Evolutionary conservation across 1,140 invertebrate genomes (phyloP).

Genomic region (Drosophila nikananu): DNA sequence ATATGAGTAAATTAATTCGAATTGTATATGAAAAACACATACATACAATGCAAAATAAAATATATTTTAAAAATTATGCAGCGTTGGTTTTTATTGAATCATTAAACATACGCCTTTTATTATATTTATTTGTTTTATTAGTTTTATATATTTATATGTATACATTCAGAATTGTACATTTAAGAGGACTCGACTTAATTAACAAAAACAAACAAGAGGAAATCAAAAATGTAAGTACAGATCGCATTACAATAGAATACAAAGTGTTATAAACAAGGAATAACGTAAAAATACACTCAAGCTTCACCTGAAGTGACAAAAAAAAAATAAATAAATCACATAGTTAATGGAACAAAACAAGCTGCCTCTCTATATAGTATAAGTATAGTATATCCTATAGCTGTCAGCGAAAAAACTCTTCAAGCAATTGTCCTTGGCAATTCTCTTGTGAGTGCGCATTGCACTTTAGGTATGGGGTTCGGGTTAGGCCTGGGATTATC

Average conservation of each 20-base stretch:
- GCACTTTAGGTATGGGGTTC: conserved; percentile 31
- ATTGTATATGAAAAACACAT: conserved; percentile 68
- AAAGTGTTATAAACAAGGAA: conserved; percentile 16
- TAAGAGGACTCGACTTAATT: conserved; percentile 27
- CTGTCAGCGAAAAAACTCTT: conserved; percentile 42
- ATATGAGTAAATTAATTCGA: conserved; percentile 53
- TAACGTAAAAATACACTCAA: conserved; percentile 4
- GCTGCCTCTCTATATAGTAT: conserved; percentile 3
- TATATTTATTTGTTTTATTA: conserved; percentile 21
- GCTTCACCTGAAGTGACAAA: neutral
- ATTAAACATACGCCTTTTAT: neutral
- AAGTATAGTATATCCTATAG: conserved; percentile 2
- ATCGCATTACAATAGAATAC: conserved; percentile 28
- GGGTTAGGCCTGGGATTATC: conserved; percentile 23
- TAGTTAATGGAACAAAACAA: conserved; percentile 14
- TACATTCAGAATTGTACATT: conserved; percentile 53
- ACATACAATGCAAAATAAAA: conserved; percentile 70
- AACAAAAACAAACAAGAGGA: conserved; percentile 35
- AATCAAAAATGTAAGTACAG: conserved; percentile 53
- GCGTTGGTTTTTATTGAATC: neutral
- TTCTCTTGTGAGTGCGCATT: conserved; percentile 37
- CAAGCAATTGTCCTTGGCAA: conserved; percentile 65
- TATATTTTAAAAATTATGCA: conserved; percentile 76
- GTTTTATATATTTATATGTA: conserved; percentile 22
- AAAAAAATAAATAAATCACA: conserved; percentile 17